phyloP scores from a whole-genome alignment of 2,113 vertebrate species.

The Urocolius indicus region DNA sequence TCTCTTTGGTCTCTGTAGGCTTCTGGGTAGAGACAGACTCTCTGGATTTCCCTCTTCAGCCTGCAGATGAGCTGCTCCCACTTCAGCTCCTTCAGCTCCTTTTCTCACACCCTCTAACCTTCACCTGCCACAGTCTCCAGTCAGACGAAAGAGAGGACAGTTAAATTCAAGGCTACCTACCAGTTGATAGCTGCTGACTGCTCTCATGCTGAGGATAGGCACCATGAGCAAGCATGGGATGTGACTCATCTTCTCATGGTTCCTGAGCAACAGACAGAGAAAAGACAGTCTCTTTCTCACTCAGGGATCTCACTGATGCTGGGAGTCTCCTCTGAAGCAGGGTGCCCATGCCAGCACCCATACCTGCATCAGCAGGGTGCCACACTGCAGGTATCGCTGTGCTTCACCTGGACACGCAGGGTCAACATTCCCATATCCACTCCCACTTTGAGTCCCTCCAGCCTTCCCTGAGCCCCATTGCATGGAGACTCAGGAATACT shows the following conservation, averaged over 20 bases:
- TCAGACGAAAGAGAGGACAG: neutral
- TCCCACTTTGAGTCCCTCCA: neutral
- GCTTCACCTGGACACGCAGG: neutral
- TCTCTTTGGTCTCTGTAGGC: neutral
- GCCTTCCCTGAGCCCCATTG: fast-evolving
- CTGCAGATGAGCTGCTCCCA: neutral
- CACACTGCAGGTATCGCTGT: neutral
- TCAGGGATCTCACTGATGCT: neutral
- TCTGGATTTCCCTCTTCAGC: neutral
- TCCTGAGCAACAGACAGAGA: neutral
- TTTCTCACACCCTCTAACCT: neutral
- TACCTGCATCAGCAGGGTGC: neutral
- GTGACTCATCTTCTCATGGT: neutral
- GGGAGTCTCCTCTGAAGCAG: neutral
- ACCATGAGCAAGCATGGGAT: neutral
- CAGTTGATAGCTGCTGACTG: neutral
- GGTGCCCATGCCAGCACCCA: neutral
- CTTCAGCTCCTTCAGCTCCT: neutral
- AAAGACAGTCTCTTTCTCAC: neutral
- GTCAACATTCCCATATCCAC: neutral
- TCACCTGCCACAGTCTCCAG: neutral
- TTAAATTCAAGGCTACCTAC: neutral
- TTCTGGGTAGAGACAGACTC: neutral
- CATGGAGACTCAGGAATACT: neutral
- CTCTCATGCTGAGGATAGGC: fast-evolving